Base-by-base conservation (phyloP, 2,888 invertebrate species). In the Chymomyza caudatula region DNA sequence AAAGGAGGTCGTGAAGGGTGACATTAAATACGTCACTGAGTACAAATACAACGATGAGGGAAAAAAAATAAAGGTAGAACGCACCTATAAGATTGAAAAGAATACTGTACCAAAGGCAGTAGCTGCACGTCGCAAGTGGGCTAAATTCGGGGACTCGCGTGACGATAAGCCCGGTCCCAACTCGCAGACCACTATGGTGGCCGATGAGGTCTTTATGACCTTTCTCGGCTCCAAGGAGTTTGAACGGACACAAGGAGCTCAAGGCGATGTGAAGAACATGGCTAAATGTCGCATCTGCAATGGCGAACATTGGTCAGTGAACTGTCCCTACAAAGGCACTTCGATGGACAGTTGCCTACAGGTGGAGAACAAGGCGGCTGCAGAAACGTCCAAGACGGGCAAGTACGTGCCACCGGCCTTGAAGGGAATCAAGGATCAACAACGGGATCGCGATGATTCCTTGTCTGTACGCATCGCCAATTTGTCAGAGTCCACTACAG, bases 301-400 rank as follows among this genome's bases (percentile, higher is more conserved):
- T 86, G 97, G 98, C 60, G 98, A 98, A 88, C 99, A 99, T 92
- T 99, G 98, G 98, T 98, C 98, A 19, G 94, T 97, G 22, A 96
- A 96, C 88, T 99, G 99, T 92, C 99, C 99, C 0, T 99, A 97
- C 93, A 98, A 98, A 13, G 44, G 44, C 87, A 96, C 96, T 1
- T 94, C 94, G 77, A 91, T 95, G 83, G 94, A 93, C 56, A 94
- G 94, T 73, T 94, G 94, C 85, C 71, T 90, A 85, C 68, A 91
- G 43, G 92, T 91, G 73, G 92, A 92, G 78, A 91, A 91, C 63
- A 92, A 92, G 82, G 91, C 92, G 63, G 87, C 89, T 67, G 82
- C 88, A 1, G 87, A 88, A 49, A 67, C 76, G 13, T 74, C 74
- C n/a, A 89, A 89, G 63, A 60, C 87, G 4, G 89, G 89, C 19